Percentiles rank a stretch among this genome's conserved stretches.
These are phyloP conservation scores for Aegithalos caudatus DNA, from an alignment of 2,113 vertebrate genomes.

Conservation along the genomic window DNA sequence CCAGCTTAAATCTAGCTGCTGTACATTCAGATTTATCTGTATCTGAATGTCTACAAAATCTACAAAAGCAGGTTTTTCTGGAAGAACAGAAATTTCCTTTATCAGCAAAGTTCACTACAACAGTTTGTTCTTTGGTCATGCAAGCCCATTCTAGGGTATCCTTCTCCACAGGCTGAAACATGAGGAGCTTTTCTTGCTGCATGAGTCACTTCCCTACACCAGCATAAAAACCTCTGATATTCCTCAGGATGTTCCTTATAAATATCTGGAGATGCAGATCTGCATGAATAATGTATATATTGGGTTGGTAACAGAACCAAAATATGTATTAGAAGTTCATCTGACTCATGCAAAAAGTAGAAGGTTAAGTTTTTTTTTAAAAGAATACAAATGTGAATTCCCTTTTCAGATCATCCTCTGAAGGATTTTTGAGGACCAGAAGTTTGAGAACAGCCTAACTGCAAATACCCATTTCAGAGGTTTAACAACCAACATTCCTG, in stretches of 20 bases:
- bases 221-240: not conserved
- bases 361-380: not conserved
- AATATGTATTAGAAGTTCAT: not conserved
- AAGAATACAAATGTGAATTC: not conserved
- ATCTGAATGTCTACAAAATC: too few species aligned
- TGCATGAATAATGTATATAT: not conserved
- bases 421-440: not conserved
- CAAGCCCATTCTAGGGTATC: not conserved
- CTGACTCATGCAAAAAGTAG: not conserved
- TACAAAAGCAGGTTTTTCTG: not conserved
- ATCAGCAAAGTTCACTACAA: not conserved
- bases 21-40: not conserved
- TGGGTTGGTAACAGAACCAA: not conserved
- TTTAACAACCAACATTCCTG: not conserved
- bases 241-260: not conserved
- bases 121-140: not conserved
- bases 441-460: not conserved
- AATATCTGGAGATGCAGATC: not conserved
- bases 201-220: not conserved
- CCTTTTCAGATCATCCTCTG: not conserved
- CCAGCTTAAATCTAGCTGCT: not conserved
- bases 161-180: not conserved
- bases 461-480: not conserved
- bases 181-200: not conserved
- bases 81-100: not conserved